Conservation (phyloP, 1,140 invertebrate genomes). For the Hycleus cichorii region DNA sequence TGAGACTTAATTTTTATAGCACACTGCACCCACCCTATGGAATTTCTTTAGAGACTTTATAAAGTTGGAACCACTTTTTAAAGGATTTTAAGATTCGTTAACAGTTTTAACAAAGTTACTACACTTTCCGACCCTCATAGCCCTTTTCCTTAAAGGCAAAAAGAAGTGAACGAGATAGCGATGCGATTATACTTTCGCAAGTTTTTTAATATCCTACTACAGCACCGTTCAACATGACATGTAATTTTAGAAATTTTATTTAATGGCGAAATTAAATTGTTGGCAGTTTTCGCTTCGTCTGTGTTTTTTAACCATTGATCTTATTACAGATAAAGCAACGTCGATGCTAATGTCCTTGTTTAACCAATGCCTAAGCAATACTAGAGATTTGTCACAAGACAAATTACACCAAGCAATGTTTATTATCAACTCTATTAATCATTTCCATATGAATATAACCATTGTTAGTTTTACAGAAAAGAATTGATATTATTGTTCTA, state of each 20-base stretch:
- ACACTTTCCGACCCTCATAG: slow-evolving; percentile 26
- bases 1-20: slow-evolving; percentile 38
- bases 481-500: no score
- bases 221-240: slow-evolving; percentile 28
- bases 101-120: slow-evolving; percentile 38
- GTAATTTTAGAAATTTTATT: slow-evolving; percentile 31
- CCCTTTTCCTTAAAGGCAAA: slow-evolving; percentile 5
- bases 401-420: no score
- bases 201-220: slow-evolving; percentile 34
- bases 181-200: slow-evolving; percentile 32
- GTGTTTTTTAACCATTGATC: slow-evolving; percentile 7
- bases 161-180: slow-evolving; percentile 16
- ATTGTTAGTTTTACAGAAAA: no score
- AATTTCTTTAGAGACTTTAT: slow-evolving; percentile 29
- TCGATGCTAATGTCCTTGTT: no score
- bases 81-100: slow-evolving; percentile 39
- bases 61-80: slow-evolving; percentile 35
- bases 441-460: no score
- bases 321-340: slow-evolving; percentile 2
- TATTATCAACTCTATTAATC: no score
- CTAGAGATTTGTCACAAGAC: no score
- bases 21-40: slow-evolving; percentile 13
- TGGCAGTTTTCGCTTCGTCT: slow-evolving; percentile 10
- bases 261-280: slow-evolving; percentile 21
- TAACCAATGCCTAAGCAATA: no score